phyloP scores from a whole-genome alignment of 1,140 invertebrate genomes.

The Ladona fulva region DNA sequence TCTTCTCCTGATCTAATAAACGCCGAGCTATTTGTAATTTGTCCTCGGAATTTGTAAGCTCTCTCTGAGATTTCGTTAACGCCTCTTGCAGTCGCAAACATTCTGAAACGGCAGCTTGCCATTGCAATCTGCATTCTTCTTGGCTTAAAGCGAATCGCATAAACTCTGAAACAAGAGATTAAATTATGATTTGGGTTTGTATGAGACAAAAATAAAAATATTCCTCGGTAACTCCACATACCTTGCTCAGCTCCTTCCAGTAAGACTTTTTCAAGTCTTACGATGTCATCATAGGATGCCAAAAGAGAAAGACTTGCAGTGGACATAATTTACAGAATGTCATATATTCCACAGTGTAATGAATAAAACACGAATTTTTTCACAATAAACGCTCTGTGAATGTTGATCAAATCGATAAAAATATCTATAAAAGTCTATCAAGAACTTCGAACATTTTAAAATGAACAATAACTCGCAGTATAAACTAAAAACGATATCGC shows the following conservation, averaged over 20 bases:
- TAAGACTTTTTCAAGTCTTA: neutral
- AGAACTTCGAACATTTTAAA: no score
- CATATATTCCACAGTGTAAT: no score
- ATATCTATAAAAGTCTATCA: no score
- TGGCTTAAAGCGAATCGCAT: constrained; percentile 56
- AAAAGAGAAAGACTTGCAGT: neutral
- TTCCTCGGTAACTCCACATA: neutral
- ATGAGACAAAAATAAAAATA: neutral
- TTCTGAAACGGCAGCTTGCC: constrained; percentile 54
- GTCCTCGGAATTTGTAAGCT: constrained; percentile 57
- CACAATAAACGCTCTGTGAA: no score
- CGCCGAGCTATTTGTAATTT: constrained; percentile 68
- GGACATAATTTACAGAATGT: neutral
- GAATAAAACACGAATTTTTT: no score
- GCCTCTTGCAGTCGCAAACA: constrained; percentile 53
- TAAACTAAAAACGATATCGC: no score
- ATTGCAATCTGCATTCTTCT: constrained; percentile 59
- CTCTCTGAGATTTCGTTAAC: constrained; percentile 51
- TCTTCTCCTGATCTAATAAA: constrained; percentile 67
- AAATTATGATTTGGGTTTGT: neutral
- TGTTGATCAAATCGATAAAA: no score
- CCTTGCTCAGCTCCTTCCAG: neutral
- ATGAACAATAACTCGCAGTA: no score
- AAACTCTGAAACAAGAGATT: constrained; percentile 48
- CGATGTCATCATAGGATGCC: neutral